Evolutionary conservation across 2,113 vertebrate species (phyloP), one percentile per base, ranked within the genome.

Genomic region (Cromileptes altivelis): DNA sequence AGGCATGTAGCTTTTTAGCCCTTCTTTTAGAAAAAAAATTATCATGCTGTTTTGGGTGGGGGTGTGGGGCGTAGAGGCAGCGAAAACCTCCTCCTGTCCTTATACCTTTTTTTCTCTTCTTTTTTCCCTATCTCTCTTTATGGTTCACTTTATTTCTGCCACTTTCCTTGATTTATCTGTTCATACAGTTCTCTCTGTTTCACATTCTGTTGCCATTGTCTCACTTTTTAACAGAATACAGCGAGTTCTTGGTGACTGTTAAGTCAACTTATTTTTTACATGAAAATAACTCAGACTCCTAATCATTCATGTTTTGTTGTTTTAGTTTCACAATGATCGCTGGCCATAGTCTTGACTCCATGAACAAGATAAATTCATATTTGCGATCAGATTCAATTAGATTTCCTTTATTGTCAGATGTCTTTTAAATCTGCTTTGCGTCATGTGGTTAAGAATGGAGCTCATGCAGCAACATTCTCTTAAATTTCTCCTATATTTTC

Each of bases 1-100:
- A 88, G 88, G 85, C 91, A 92, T 89, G 91, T 84, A 75, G 86
- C 78, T 85, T 90, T 88, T 85, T 83, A 84, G 79, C 65, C 70
- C 80, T 74, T 77, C 87, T 84, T 75, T 80, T 45, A 45, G 11
- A 76, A 61, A 68, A 73, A 88, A 85, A 80, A 78, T 91, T 86
- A 91, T 91, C 84, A 63, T 73, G 79, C 80, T 73, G 64, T 77
- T 87, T 14, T n/a, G 4, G 5, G 77, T 10, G 15, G 50, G 78
- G 68, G 74, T 79, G 82, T 56, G 82, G 86, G 69, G 63, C 17
- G 33, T 18, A 56, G 62, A 61, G 73, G 37, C 15, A 25, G 52
- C 53, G 68, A 63, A 47, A 47, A 69, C 83, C 74, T 57, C 72
- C 71, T 64, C 79, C 64, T 71, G 50, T 71, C 60, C 47, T 67